Conservation (phyloP, 2,797 vertebrate genomes). For the Moxostoma hubbsi region DNA sequence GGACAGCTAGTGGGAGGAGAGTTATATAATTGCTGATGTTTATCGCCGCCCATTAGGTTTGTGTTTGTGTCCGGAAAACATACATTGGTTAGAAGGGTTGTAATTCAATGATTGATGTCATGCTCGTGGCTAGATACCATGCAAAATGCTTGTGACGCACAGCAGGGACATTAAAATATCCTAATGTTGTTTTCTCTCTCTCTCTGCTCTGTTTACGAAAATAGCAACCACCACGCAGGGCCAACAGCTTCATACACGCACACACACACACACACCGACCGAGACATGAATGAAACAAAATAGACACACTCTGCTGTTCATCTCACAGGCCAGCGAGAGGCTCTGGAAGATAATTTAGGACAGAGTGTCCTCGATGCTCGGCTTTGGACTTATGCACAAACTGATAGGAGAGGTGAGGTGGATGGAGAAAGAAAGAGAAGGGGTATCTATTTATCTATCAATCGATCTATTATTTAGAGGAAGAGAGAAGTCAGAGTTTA, state of each 20-base stretch:
- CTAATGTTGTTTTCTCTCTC: constrained; percentile 33
- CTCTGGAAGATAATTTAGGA: constrained; percentile 45
- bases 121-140: not conserved
- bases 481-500: not conserved
- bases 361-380: constrained; percentile 41
- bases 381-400: constrained; percentile 21
- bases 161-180: constrained; percentile 46
- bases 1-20: constrained; percentile 11
- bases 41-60: not conserved
- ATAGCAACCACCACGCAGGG: constrained; percentile 41
- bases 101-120: constrained; percentile 19
- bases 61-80: not conserved
- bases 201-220: constrained; percentile 39
- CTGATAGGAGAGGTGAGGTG: not conserved
- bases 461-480: too few species aligned
- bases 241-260: not conserved
- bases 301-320: constrained; percentile 40
- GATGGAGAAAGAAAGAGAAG: not conserved
- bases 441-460: not conserved
- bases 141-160: constrained; percentile 11
- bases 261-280: not conserved
- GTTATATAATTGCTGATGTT: constrained; percentile 9
- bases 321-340: constrained; percentile 28
- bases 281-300: constrained; percentile 27
- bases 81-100: constrained; percentile 2